Percentiles rank a stretch among this genome's conserved stretches.
These are phyloP conservation scores for Neomonachus schauinslandi DNA, from an alignment of 2,113 vertebrate species.

Conservation along the genomic window DNA sequence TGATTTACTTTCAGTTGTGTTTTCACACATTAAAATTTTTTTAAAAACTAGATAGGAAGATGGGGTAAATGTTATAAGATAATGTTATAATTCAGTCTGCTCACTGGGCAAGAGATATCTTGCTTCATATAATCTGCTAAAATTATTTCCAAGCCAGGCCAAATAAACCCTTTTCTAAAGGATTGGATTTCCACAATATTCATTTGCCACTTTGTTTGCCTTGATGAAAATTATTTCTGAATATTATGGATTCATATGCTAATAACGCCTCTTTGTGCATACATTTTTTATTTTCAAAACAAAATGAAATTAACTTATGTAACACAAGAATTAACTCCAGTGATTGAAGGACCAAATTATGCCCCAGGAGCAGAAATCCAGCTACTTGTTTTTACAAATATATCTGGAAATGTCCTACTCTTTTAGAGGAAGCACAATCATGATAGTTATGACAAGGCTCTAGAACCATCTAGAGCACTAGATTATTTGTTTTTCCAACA, in stretches of 20 bases:
- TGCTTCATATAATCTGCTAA: not conserved
- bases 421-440: not conserved
- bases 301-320: slow-evolving; percentile 33
- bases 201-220: not conserved
- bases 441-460: not conserved
- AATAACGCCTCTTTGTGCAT: not conserved
- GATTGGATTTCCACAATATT: not conserved
- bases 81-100: not conserved
- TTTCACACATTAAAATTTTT: not conserved
- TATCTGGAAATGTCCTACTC: not conserved
- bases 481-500: not conserved
- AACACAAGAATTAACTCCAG: not conserved
- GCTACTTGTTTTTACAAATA: slow-evolving; percentile 41
- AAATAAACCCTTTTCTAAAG: not conserved
- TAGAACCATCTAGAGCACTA: not conserved
- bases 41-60: not conserved
- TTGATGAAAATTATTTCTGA: not conserved
- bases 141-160: not conserved
- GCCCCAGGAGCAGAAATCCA: not conserved
- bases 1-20: not conserved
- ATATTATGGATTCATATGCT: not conserved
- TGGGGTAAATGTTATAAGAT: not conserved
- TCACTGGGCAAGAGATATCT: not conserved
- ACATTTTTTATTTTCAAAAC: slow-evolving; percentile 22
- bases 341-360: not conserved